These are phyloP conservation scores for Littorina saxatilis DNA, from an alignment of 1,140 invertebrate species.

Conservation along the genomic window DNA sequence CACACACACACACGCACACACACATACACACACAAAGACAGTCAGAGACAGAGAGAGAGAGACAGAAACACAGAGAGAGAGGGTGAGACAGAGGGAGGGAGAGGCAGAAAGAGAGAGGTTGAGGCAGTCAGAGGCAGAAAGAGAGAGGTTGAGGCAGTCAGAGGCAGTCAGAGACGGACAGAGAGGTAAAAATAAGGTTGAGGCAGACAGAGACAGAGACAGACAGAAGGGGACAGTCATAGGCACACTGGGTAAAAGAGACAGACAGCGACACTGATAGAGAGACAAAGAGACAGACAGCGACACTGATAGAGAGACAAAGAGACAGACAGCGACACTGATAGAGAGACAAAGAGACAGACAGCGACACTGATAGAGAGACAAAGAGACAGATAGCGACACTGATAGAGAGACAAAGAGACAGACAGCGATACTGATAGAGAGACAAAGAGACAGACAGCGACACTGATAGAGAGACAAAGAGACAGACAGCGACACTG, in stretches of 20 bases:
- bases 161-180: background rate
- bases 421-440: no score
- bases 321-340: background rate
- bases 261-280: slow-evolving; percentile 23
- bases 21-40: background rate
- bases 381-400: background rate
- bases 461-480: slow-evolving; percentile 30
- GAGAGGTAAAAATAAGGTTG: background rate
- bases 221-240: slow-evolving; percentile 26
- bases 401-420: background rate
- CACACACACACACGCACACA: background rate
- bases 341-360: no score
- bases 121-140: background rate
- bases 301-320: background rate
- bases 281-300: slow-evolving; percentile 19
- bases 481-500: slow-evolving; percentile 27
- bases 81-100: background rate
- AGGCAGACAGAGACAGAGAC: no score
- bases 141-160: background rate
- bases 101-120: background rate
- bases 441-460: slow-evolving; percentile 13
- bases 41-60: background rate
- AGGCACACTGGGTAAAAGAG: slow-evolving; percentile 33
- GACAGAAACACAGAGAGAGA: no score
- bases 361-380: no score